phyloP scores from a whole-genome alignment of 2,113 vertebrate genomes.

The Myotis brandtii region DNA sequence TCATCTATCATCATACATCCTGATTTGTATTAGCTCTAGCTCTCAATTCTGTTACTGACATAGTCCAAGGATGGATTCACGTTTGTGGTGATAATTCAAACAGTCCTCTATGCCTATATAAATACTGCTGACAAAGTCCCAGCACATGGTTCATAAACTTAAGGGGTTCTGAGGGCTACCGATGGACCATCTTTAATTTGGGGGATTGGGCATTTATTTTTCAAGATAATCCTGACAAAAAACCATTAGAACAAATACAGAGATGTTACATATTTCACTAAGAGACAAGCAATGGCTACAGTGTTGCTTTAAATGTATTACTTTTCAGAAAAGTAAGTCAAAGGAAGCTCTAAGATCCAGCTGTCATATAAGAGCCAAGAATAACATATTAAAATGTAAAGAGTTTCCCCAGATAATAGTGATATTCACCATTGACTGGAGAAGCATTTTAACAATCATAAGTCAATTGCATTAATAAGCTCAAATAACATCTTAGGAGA shows the following conservation, averaged over 20 bases:
- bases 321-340: slow-evolving; percentile 33
- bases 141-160: background rate
- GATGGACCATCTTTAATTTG: background rate
- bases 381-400: slow-evolving; percentile 24
- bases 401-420: background rate
- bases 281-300: background rate
- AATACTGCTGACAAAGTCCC: background rate
- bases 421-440: background rate
- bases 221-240: background rate
- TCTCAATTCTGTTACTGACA: background rate
- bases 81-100: background rate
- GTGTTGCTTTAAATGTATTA: slow-evolving; percentile 34
- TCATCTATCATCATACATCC: background rate
- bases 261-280: background rate
- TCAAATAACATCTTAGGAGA: background rate
- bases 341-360: slow-evolving; percentile 33
- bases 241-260: background rate
- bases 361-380: background rate
- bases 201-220: background rate
- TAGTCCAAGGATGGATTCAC: background rate
- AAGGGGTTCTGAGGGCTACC: background rate
- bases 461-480: background rate
- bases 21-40: background rate
- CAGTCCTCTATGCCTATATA: background rate
- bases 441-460: background rate